Percentiles rank a stretch among this genome's conserved stretches.
Evolutionary conservation across 2,113 vertebrate genomes (phyloP).

Genomic region (Ochotona princeps): DNA sequence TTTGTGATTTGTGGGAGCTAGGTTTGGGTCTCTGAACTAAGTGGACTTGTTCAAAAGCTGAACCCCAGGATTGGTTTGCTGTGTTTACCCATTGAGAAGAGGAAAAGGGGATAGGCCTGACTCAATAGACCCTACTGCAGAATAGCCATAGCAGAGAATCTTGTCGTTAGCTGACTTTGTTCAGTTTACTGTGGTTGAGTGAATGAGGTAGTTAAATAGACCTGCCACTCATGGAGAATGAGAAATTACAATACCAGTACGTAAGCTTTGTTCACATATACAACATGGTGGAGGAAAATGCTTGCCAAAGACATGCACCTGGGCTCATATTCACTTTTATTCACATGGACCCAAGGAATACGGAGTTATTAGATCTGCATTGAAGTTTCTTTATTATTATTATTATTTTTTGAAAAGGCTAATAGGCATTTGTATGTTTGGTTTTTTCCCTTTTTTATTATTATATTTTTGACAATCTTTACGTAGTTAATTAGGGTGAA

Average conservation of each 20-base stretch:
- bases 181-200: background rate
- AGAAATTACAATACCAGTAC: background rate
- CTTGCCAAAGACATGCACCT: background rate
- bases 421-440: no score
- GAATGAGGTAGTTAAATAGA: background rate
- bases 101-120: no score
- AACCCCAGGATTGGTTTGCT: background rate
- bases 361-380: background rate
- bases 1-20: background rate
- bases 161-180: background rate
- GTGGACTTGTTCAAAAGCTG: background rate
- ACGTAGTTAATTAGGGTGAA: no score
- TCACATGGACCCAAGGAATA: background rate
- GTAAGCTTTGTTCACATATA: background rate
- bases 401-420: no score
- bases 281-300: background rate
- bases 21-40: background rate
- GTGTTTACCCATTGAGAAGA: background rate
- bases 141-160: background rate
- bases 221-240: background rate
- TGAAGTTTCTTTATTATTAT: constrained; percentile 1
- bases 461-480: no score
- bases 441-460: no score
- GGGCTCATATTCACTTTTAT: background rate
- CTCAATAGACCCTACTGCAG: background rate